These are phyloP conservation scores for Patagioenas fasciata DNA, from an alignment of 2,113 vertebrate genomes.

Conservation along the genomic window DNA sequence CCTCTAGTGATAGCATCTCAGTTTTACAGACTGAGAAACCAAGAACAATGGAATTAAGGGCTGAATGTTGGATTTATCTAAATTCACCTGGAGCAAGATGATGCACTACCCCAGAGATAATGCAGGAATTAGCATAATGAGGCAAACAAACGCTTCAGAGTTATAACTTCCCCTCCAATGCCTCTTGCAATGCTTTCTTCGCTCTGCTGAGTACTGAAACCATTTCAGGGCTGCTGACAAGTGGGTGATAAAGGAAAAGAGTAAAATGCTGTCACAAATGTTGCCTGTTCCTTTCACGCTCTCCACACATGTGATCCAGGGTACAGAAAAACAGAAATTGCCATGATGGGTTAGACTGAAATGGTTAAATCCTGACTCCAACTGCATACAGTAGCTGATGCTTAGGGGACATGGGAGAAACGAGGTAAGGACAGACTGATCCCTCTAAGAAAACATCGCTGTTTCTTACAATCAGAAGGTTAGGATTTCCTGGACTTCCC, in stretches of 20 bases:
- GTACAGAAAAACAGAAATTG: background rate
- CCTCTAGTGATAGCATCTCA: background rate
- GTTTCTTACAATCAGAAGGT: background rate
- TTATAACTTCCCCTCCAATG: background rate
- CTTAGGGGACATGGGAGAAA: background rate
- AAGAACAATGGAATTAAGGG: background rate
- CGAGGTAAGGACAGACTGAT: background rate
- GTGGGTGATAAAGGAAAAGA: background rate
- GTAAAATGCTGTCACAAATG: background rate
- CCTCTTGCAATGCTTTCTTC: background rate
- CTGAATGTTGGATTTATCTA: background rate
- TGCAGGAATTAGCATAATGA: constrained; percentile 29
- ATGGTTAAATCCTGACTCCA: background rate
- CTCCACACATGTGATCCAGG: background rate
- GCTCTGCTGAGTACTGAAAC: background rate
- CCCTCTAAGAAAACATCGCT: background rate
- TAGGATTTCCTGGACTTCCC: background rate
- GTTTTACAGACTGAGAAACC: background rate
- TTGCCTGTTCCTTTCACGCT: background rate
- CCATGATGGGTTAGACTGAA: background rate
- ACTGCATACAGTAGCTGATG: background rate
- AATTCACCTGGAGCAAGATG: constrained; percentile 36
- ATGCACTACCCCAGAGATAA: background rate
- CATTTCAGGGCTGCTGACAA: background rate
- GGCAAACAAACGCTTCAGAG: background rate